Evolutionary conservation across 2,888 invertebrate genomes (phyloP).

Genomic region (Dermolepida albohirtum): DNA sequence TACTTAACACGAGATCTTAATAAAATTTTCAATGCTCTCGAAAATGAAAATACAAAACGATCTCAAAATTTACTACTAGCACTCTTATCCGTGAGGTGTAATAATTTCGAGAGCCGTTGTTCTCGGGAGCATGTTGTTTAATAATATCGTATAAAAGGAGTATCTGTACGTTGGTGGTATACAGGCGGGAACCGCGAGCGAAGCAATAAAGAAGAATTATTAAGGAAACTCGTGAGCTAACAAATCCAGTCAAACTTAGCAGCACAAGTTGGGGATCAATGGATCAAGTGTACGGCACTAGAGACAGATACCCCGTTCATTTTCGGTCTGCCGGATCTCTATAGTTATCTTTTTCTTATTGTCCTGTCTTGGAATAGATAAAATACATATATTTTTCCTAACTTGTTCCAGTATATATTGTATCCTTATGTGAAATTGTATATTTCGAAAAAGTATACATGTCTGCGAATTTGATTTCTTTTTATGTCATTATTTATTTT

Average conservation of each 20-base stretch:
- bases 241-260: slow-evolving; percentile 66
- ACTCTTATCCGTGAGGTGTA: slow-evolving; percentile 22
- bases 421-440: no score
- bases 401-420: no score
- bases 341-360: slow-evolving; percentile 4
- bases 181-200: slow-evolving; percentile 55
- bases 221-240: slow-evolving; percentile 65
- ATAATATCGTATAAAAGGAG: slow-evolving; percentile 48
- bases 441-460: no score
- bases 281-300: slow-evolving; percentile 57
- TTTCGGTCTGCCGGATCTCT: slow-evolving; percentile 19
- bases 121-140: slow-evolving; percentile 41
- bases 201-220: slow-evolving; percentile 66
- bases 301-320: slow-evolving; percentile 45
- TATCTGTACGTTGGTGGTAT: slow-evolving; percentile 42
- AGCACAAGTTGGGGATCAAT: slow-evolving; percentile 67
- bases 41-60: slow-evolving; percentile 12
- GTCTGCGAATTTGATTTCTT: no score
- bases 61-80: slow-evolving; percentile 13
- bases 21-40: slow-evolving; percentile 12
- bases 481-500: no score
- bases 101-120: slow-evolving; percentile 33
- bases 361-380: slow-evolving; percentile 5
- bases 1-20: background rate
- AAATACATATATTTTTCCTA: no score